phyloP scores from a whole-genome alignment of 2,113 vertebrate genomes.

The Phainopepla nitens region DNA sequence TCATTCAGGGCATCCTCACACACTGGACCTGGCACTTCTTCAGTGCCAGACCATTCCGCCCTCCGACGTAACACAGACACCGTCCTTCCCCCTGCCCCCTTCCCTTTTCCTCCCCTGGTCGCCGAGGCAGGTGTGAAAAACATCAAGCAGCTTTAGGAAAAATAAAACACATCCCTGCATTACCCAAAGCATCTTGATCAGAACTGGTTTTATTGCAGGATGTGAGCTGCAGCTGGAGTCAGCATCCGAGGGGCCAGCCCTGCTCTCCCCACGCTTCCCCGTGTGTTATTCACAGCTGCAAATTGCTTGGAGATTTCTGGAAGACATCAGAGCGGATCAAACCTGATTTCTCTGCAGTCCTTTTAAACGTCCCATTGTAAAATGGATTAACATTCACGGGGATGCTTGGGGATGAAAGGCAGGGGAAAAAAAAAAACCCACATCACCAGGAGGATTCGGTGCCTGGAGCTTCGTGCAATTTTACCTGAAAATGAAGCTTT shows the following conservation, averaged over 20 bases:
- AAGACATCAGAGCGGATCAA: conserved; percentile 7
- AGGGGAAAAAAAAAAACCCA: background rate
- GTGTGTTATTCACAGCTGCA: conserved; percentile 29
- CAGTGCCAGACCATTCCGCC: background rate
- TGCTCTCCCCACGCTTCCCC: background rate
- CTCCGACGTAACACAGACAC: accelerated
- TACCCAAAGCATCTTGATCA: background rate
- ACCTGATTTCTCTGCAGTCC: conserved; percentile 13
- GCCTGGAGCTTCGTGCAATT: background rate
- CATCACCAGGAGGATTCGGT: background rate
- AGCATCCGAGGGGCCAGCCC: background rate
- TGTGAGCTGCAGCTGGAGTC: background rate
- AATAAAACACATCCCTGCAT: background rate
- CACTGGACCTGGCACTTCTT: background rate
- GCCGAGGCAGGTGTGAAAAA: background rate
- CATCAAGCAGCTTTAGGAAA: background rate
- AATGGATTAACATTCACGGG: conserved; percentile 42
- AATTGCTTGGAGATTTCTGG: conserved; percentile 55
- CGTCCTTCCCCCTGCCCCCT: background rate
- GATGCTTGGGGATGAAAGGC: background rate
- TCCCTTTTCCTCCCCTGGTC: background rate
- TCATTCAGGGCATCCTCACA: background rate
- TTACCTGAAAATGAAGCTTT: conserved; percentile 56
- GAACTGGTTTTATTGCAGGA: background rate
- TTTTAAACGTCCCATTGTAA: conserved; percentile 12